Evolutionary conservation across 1,140 invertebrate species (phyloP), one percentile per base, ranked within the genome.

Genomic region (Drosophila sulfurigaster): DNA sequence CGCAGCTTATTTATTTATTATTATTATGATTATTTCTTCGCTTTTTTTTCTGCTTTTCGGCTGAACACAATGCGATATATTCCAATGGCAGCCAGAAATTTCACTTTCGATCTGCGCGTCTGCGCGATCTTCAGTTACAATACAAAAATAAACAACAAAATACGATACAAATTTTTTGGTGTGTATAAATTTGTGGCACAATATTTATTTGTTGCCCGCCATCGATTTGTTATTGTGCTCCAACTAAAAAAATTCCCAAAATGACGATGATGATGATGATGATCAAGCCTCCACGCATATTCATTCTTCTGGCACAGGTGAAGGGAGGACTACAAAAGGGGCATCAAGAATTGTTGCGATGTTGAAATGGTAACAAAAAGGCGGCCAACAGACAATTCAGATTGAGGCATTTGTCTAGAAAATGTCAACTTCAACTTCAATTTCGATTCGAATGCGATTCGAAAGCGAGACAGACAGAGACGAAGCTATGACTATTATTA

Each of bases 1-100:
- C 64, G 59, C 76, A 45, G 64, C 69, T 76, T 71, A 35, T 83
- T 81, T 78, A 86, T 86, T 81, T 81, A 86, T 85, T 81, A 71
- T 64, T 64, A 66, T 66, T 66, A 66, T 66, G 56, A 58, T 71
- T 58, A 72, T 66, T 58, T 66, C 7, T 66, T 25, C 7, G 62
- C 16, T 52, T 70, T 62, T 51, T 69, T 43, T 32, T n/a, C 62
- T 48, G 30, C 52, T 62, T 51, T 69, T 38, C 13, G 8, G 5
- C 15, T 25, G 15, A 15, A 67, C 35, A 77, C 82, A 79, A 86
- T 62, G 57, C 48, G 20, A 41, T 16, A 30, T 46, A 15, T n/a
- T 15, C 15, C 51, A 20, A 43, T 49, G 45, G 20, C 45, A 16
- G 51, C 54, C 20, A 25, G 20, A 43, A 71, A 85, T 86, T 86